Percentiles rank a stretch among this genome's conserved stretches.
Evolutionary conservation across 2,888 invertebrate species (phyloP).

Genomic region (Patella caerulea): DNA sequence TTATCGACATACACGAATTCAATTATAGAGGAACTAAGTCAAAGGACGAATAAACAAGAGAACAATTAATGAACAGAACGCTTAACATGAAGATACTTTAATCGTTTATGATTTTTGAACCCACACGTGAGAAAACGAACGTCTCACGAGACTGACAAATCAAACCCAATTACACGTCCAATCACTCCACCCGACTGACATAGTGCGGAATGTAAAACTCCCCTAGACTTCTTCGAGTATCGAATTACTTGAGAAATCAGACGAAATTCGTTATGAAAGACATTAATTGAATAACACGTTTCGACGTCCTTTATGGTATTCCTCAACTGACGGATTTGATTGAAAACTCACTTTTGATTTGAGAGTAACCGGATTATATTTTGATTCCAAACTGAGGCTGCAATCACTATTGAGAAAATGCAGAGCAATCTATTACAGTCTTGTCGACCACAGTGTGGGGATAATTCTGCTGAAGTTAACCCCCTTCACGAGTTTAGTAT

Average conservation of each 20-base stretch:
- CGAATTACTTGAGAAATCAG: slow-evolving; percentile 1
- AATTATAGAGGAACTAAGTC: not conserved
- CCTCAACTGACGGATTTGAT: not conserved
- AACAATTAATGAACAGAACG: not conserved
- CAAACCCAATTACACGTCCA: slow-evolving; percentile 7
- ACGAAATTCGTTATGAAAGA: slow-evolving; percentile 12
- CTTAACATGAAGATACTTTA: not conserved
- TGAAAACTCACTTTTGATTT: slow-evolving; percentile 12
- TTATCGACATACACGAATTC: not conserved
- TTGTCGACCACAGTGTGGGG: no score
- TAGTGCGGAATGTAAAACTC: slow-evolving; percentile 12
- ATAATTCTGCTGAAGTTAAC: no score
- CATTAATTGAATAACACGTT: slow-evolving; percentile 10
- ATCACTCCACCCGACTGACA: slow-evolving; percentile 5
- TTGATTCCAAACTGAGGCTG: slow-evolving; percentile 2
- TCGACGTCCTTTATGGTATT: slow-evolving; percentile 8
- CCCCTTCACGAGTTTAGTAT: no score
- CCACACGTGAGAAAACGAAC: not conserved
- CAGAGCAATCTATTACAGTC: not conserved
- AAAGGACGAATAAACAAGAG: not conserved
- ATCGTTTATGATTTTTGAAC: slow-evolving; percentile 1
- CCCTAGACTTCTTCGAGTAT: not conserved
- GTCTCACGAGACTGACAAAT: not conserved
- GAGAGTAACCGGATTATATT: slow-evolving; percentile 2
- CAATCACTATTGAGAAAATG: slow-evolving; percentile 1